These are phyloP conservation scores for Bacillus rossius DNA, from an alignment of 1,140 invertebrate species.

Conservation along the genomic window DNA sequence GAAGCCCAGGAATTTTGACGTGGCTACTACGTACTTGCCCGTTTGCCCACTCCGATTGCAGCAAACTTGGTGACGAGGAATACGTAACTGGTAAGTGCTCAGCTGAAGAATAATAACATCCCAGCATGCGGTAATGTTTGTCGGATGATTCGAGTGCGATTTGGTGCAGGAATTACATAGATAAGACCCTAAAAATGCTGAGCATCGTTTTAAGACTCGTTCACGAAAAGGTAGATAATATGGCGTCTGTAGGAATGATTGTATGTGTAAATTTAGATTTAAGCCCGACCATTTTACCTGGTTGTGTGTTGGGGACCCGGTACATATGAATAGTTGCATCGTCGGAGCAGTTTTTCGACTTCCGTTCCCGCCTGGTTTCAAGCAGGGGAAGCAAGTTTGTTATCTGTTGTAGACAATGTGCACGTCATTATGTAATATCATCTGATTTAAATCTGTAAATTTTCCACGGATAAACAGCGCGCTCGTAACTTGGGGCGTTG, in stretches of 20 bases:
- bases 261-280: conserved; percentile 43
- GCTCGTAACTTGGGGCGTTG: too few relatives aligned
- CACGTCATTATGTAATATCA: too few relatives aligned
- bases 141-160: conserved; percentile 32
- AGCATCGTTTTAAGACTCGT: conserved; percentile 30
- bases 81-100: conserved; percentile 88
- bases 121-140: conserved; percentile 50
- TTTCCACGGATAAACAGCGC: too few relatives aligned
- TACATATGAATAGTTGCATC: conserved; percentile 5
- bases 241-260: conserved; percentile 46
- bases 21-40: conserved; percentile 89
- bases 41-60: conserved; percentile 87
- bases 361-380: neutral
- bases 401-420: too few relatives aligned
- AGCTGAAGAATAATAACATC: conserved; percentile 63
- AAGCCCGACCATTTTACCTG: conserved; percentile 20
- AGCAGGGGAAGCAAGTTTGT: too few relatives aligned
- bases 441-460: too few relatives aligned
- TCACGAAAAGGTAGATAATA: conserved; percentile 44
- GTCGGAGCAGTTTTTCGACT: neutral
- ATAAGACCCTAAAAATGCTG: conserved; percentile 30
- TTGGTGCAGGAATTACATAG: conserved; percentile 22
- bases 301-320: conserved; percentile 7
- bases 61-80: conserved; percentile 90
- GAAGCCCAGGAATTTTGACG: conserved; percentile 88